Conservation (phyloP, 92 coral and sea anemone genomes). For the Porites divaricata region DNA sequence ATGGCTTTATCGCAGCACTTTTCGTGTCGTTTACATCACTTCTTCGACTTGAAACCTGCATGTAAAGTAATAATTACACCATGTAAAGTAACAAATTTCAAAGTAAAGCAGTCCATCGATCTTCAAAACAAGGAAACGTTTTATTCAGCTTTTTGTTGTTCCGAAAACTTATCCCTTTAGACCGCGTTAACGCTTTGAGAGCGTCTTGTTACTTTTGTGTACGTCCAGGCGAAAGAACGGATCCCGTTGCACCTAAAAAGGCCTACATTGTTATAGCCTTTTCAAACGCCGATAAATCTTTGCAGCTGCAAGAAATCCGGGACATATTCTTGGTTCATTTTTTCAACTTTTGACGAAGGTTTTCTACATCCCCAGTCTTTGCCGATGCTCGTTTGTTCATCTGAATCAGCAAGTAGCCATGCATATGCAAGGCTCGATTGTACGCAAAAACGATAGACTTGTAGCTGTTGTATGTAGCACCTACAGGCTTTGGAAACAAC, state of each 20-base stretch:
- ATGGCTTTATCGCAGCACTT: conserved; percentile 5
- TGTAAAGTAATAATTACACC: conserved; percentile 3
- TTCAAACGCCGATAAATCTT: conserved; percentile 2
- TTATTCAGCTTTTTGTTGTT: too few relatives aligned
- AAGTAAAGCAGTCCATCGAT: too few relatives aligned
- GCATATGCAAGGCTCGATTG: conserved; percentile 12
- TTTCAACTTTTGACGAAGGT: neutral
- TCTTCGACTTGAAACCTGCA: conserved; percentile 12
- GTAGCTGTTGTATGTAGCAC: conserved; percentile 10
- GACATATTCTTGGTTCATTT: conserved; percentile 3
- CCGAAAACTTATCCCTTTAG: too few relatives aligned
- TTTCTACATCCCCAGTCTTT: conserved; percentile 2
- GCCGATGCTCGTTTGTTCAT: conserved; percentile 11
- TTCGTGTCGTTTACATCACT: conserved; percentile 11
- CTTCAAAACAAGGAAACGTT: too few relatives aligned
- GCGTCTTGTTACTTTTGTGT: too few relatives aligned
- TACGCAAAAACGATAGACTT: conserved; percentile 12
- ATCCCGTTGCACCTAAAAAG: conserved; percentile 11
- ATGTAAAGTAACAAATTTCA: neutral
- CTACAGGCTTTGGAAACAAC: conserved; percentile 3
- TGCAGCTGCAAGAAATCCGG: conserved; percentile 12
- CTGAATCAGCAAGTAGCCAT: conserved; percentile 8
- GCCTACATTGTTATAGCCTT: neutral
- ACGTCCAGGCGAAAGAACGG: neutral
- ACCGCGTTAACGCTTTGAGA: too few relatives aligned